These are phyloP conservation scores for Hormiphora californensis DNA, from an alignment of 37 sponge, comb jelly and placozoan species.

Conservation along the genomic window DNA sequence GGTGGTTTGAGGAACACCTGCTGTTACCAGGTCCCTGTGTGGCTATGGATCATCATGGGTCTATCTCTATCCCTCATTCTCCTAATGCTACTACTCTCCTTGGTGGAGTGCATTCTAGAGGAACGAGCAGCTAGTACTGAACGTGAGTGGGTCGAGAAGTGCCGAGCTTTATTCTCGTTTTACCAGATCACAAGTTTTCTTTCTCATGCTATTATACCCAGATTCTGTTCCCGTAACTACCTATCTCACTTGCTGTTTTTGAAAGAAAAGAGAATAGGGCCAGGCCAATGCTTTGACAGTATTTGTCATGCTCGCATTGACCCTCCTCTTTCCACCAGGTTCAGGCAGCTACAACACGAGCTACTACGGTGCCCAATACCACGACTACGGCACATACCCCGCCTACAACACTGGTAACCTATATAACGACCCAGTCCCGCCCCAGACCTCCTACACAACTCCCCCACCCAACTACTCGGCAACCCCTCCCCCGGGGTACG, in stretches of 20 bases:
- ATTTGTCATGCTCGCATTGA: too few relatives aligned
- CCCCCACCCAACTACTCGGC: conserved; percentile 2
- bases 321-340: background rate
- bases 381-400: background rate
- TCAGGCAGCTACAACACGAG: background rate
- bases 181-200: too few relatives aligned
- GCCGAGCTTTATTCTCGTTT: too few relatives aligned
- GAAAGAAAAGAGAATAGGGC: too few relatives aligned
- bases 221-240: too few relatives aligned
- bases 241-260: too few relatives aligned
- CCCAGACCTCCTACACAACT: background rate
- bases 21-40: background rate
- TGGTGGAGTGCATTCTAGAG: conserved; percentile 14
- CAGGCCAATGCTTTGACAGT: too few relatives aligned
- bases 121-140: background rate
- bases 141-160: too few relatives aligned
- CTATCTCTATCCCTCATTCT: background rate
- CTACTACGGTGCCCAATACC: too few relatives aligned
- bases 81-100: background rate
- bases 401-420: background rate
- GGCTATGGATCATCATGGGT: conserved; percentile 7
- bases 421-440: background rate
- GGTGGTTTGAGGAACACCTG: background rate
- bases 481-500: background rate
- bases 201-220: too few relatives aligned